Conservation (phyloP, 2,797 vertebrate genomes). For the Simalia tracyae region DNA sequence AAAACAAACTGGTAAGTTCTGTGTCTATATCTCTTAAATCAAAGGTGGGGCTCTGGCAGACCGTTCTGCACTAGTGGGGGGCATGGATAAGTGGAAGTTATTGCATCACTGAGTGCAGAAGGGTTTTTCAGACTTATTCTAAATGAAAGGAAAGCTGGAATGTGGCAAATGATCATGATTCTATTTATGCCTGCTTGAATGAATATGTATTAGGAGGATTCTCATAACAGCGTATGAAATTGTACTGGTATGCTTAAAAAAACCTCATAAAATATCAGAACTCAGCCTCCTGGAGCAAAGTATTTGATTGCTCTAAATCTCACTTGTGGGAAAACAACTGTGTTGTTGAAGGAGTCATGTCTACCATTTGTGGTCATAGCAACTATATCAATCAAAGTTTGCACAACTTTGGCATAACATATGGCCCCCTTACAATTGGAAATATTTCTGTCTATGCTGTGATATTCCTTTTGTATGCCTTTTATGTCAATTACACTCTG, state of each 20-base stretch:
- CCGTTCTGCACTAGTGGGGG: background rate
- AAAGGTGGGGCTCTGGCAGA: background rate
- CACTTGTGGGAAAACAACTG: background rate
- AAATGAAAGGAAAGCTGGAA: background rate
- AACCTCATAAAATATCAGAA: fast-evolving
- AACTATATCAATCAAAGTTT: background rate
- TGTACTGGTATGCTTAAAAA: too few species aligned
- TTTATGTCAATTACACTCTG: background rate
- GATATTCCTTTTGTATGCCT: background rate
- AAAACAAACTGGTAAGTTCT: background rate
- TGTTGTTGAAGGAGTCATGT: background rate
- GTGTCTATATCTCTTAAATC: background rate
- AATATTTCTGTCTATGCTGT: background rate
- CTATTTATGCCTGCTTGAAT: background rate
- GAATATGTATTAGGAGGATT: background rate
- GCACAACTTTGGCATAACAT: background rate
- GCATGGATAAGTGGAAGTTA: background rate
- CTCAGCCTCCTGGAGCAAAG: background rate
- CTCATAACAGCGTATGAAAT: background rate
- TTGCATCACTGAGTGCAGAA: background rate
- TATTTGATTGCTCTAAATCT: background rate
- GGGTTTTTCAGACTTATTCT: background rate
- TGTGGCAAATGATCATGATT: background rate
- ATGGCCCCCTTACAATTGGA: fast-evolving
- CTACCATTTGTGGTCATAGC: background rate